phyloP scores from a whole-genome alignment of 2,113 vertebrate species.

The Epinephelus fuscoguttatus region DNA sequence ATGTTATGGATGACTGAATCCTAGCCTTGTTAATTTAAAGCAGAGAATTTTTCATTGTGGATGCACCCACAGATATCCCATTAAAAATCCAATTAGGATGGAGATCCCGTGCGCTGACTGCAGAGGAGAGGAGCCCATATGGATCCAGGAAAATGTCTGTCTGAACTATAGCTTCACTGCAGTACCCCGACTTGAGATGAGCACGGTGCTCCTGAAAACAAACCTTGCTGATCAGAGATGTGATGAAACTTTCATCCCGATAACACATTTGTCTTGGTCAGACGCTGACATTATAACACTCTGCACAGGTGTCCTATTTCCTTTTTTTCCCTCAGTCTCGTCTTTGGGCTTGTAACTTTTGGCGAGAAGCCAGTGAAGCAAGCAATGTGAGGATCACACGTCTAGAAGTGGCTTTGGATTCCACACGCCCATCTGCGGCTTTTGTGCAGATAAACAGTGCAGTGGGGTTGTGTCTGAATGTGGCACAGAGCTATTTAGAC shows the following conservation, averaged over 20 bases:
- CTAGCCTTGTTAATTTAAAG: constrained; percentile 41
- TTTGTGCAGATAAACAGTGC: constrained; percentile 24
- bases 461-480: constrained; percentile 21
- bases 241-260: background rate
- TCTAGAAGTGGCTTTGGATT: constrained; percentile 15
- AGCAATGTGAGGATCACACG: constrained; percentile 34
- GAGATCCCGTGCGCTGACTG: constrained; percentile 17
- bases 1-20: constrained; percentile 44
- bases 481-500: constrained; percentile 25
- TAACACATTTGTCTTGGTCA: constrained; percentile 23
- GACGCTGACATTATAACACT: background rate
- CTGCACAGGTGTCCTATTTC: constrained; percentile 10
- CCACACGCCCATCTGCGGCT: constrained; percentile 30
- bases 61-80: constrained; percentile 55
- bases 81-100: constrained; percentile 66
- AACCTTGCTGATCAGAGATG: constrained; percentile 2
- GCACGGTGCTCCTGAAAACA: constrained; percentile 21
- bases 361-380: constrained; percentile 10
- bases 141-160: constrained; percentile 16
- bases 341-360: background rate
- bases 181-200: constrained; percentile 18
- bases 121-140: constrained; percentile 12
- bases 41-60: constrained; percentile 20
- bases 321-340: constrained; percentile 5
- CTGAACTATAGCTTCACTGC: constrained; percentile 33